Conservation (phyloP, 2,888 invertebrate genomes). For the Eupithecia subumbrata region DNA sequence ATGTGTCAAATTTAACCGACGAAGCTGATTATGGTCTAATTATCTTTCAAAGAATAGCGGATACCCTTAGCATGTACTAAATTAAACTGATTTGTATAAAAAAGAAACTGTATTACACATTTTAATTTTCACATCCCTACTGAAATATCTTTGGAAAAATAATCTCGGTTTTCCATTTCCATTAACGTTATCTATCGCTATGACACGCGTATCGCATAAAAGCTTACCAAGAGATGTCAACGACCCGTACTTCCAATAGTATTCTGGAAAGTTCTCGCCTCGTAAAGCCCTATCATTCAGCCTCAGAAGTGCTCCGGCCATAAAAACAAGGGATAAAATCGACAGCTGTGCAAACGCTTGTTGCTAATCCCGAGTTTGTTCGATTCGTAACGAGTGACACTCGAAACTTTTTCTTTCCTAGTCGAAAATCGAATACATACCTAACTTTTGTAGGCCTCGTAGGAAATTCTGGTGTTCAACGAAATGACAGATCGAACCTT, state of each 20-base stretch:
- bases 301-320: slow-evolving; percentile 12
- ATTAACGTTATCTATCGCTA: neutral
- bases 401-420: slow-evolving; percentile 47
- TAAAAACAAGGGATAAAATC: slow-evolving; percentile 21
- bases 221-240: slow-evolving; percentile 1
- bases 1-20: neutral
- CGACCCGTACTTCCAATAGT: slow-evolving; percentile 6
- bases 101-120: neutral
- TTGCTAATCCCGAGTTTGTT: slow-evolving; percentile 42
- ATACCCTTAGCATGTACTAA: neutral
- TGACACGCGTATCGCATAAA: slow-evolving; percentile 1
- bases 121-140: neutral
- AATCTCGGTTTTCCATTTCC: neutral
- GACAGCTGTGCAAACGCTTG: slow-evolving; percentile 39
- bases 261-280: slow-evolving; percentile 15
- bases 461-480: slow-evolving; percentile 20
- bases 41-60: neutral
- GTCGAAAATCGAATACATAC: slow-evolving; percentile 37
- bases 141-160: neutral
- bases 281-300: slow-evolving; percentile 26
- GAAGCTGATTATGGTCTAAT: neutral
- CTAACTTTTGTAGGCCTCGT: slow-evolving; percentile 46
- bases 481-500: neutral
- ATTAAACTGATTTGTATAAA: neutral
- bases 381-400: slow-evolving; percentile 52